phyloP scores from a whole-genome alignment of 2,888 invertebrate genomes.

The Caenorhabditis sp. region DNA sequence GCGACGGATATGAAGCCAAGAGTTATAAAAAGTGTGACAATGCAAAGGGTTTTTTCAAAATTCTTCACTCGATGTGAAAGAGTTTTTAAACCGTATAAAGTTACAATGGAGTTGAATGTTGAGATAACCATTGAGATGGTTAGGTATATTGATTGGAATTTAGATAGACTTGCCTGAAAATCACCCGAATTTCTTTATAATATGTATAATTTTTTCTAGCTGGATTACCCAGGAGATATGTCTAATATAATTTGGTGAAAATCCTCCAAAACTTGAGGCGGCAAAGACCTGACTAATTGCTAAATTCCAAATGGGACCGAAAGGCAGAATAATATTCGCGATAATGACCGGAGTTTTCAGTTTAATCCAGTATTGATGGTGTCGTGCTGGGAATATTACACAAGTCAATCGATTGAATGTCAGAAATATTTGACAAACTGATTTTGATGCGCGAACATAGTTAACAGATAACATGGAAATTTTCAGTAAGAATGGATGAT shows the following conservation, averaged over 20 bases:
- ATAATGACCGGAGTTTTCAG: neutral
- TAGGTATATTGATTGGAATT: conserved; percentile 16
- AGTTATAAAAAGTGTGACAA: neutral
- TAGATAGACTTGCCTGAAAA: conserved; percentile 16
- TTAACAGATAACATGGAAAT: neutral
- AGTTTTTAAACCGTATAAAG: conserved; percentile 3
- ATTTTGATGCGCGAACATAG: conserved; percentile 11
- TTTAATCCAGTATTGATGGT: conserved; percentile 9
- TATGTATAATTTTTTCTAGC: too few species aligned
- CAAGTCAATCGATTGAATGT: conserved; percentile 18
- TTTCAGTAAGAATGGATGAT: neutral
- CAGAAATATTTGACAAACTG: conserved; percentile 12
- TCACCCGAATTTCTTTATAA: neutral
- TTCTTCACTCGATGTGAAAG: conserved; percentile 11
- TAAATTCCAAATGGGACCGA: conserved; percentile 8
- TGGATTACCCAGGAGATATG: conserved; percentile 14
- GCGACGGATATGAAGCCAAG: neutral
- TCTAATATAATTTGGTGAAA: conserved; percentile 11
- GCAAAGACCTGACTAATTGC: neutral
- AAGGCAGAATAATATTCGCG: neutral
- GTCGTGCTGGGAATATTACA: conserved; percentile 10
- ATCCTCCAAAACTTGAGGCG: conserved; percentile 4
- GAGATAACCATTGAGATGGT: conserved; percentile 7
- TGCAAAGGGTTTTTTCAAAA: conserved; percentile 10
- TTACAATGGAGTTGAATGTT: conserved; percentile 4